A percentile compares a stretch with the other conserved stretches of the same genome.
Conservation (phyloP, 2,113 vertebrate genomes). For the Lampris megalopsis region DNA sequence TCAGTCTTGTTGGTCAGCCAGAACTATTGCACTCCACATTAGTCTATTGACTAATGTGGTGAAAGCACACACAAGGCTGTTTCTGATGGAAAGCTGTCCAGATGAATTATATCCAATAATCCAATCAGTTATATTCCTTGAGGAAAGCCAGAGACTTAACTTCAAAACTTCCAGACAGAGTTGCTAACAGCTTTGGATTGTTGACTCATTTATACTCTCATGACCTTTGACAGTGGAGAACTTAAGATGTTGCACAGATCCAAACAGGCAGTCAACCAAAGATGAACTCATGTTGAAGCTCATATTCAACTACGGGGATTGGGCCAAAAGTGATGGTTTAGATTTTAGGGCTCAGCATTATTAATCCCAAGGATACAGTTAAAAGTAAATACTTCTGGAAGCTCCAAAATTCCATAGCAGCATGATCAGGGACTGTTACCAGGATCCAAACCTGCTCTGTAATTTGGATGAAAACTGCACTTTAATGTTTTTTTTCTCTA, state of each 20-base stretch:
- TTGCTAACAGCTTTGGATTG: not conserved
- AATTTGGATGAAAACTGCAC: slow-evolving; percentile 7
- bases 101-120: slow-evolving; percentile 50
- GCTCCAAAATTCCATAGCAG: slow-evolving; percentile 6
- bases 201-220: slow-evolving; percentile 13
- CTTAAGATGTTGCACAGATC: slow-evolving; percentile 47
- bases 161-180: slow-evolving; percentile 26
- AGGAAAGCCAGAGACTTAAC: slow-evolving; percentile 26
- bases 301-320: not conserved
- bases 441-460: not conserved
- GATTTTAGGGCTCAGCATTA: not conserved
- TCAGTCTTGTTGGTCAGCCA: slow-evolving; percentile 3
- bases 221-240: slow-evolving; percentile 33
- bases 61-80: slow-evolving; percentile 3
- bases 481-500: slow-evolving; percentile 18
- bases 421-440: not conserved
- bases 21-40: not conserved
- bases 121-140: slow-evolving; percentile 43
- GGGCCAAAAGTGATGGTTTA: slow-evolving; percentile 17
- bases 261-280: slow-evolving; percentile 24
- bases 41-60: not conserved
- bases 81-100: slow-evolving; percentile 54
- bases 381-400: slow-evolving; percentile 1
- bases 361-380: slow-evolving; percentile 13
- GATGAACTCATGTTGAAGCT: slow-evolving; percentile 9